Percentiles rank a stretch among this genome's conserved stretches.
Evolutionary conservation across 2,888 invertebrate genomes (phyloP).

Genomic region (Apantesis nais): DNA sequence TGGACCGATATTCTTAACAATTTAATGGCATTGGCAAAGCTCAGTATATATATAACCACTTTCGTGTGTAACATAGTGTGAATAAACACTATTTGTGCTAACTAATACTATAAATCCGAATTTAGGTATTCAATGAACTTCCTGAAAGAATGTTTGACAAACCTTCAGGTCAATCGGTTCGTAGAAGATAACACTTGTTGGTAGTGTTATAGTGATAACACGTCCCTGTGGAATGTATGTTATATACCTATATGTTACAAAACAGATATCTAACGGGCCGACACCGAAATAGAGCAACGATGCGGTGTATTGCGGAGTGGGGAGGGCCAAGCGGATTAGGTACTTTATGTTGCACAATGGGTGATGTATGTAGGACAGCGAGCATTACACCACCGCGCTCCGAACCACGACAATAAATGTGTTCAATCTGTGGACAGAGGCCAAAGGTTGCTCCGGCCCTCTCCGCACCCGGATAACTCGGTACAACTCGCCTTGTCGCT

Average conservation of each 20-base stretch:
- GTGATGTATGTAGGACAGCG: constrained; percentile 8
- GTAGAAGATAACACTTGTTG: background rate
- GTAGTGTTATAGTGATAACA: background rate
- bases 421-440: background rate
- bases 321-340: constrained; percentile 19
- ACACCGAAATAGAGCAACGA: constrained; percentile 3
- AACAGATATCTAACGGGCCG: constrained; percentile 9
- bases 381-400: constrained; percentile 1
- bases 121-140: background rate
- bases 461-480: background rate
- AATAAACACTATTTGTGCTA: too few relatives aligned
- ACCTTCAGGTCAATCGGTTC: background rate
- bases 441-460: background rate
- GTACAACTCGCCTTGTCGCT: constrained; percentile 11
- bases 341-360: constrained; percentile 29
- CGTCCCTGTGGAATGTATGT: background rate
- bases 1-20: background rate
- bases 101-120: background rate
- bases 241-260: constrained; percentile 6
- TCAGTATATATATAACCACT: too few relatives aligned
- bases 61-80: background rate
- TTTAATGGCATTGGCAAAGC: too few relatives aligned
- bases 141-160: background rate
- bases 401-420: background rate
- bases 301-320: constrained; percentile 1